A percentile compares a stretch with the other conserved stretches of the same genome.
phyloP scores from a whole-genome alignment of 2,797 vertebrate genomes.

The Brachyalestes nurse region DNA sequence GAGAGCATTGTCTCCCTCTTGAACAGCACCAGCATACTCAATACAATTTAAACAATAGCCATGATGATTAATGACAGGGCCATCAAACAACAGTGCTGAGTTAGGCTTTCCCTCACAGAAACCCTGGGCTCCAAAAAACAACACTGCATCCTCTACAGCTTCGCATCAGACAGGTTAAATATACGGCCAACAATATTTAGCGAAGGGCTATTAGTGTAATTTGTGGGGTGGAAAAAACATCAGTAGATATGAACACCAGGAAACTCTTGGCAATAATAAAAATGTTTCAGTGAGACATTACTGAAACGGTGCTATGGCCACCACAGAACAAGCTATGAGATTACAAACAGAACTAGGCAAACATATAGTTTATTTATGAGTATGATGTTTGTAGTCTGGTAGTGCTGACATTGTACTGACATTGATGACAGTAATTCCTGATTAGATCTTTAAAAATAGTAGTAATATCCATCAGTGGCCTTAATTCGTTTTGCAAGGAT shows the following conservation, averaged over 20 bases:
- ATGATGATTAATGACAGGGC: slow-evolving; percentile 61
- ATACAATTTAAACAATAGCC: slow-evolving; percentile 63
- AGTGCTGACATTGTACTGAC: background rate
- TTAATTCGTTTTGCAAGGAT: background rate
- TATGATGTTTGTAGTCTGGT: slow-evolving; percentile 24
- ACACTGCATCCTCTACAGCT: slow-evolving; percentile 21
- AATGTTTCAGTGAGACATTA: background rate
- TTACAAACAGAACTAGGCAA: slow-evolving; percentile 23
- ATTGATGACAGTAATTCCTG: background rate
- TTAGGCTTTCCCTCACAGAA: slow-evolving; percentile 40
- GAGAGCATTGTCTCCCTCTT: slow-evolving; percentile 57
- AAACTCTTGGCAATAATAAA: background rate
- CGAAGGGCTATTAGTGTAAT: slow-evolving; percentile 14
- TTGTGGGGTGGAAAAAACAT: slow-evolving; percentile 26
- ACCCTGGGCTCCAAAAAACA: slow-evolving; percentile 42
- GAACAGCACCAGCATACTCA: slow-evolving; percentile 59
- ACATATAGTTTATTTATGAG: slow-evolving; percentile 5
- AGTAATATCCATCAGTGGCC: background rate
- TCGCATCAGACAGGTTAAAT: slow-evolving; percentile 46
- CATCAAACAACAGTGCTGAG: slow-evolving; percentile 61
- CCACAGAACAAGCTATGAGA: background rate
- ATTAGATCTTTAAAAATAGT: background rate
- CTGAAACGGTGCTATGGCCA: slow-evolving; percentile 23
- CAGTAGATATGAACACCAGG: slow-evolving; percentile 26
- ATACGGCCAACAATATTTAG: slow-evolving; percentile 28